These are phyloP conservation scores for Acrocyrtus sp. DNA, from an alignment of 2,888 invertebrate genomes.

Conservation along the genomic window DNA sequence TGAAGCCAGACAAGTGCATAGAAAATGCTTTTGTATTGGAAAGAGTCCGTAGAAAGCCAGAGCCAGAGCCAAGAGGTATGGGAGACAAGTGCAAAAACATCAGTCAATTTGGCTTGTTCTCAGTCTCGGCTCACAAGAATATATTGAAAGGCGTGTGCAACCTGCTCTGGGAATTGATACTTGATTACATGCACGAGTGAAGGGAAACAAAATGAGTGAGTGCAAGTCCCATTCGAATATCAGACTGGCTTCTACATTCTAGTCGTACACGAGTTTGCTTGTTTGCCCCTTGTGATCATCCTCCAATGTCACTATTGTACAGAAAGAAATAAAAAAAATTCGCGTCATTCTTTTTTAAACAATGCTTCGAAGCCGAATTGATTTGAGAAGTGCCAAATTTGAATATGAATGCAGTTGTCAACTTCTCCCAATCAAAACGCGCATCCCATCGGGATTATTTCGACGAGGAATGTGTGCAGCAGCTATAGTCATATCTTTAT, in stretches of 20 bases:
- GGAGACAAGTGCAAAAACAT: too few species aligned
- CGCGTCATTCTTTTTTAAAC: not conserved
- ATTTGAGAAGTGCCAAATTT: too few species aligned
- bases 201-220: not conserved
- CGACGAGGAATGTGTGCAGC: too few species aligned
- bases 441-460: too few species aligned
- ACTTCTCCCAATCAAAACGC: too few species aligned
- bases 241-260: not conserved
- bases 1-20: slow-evolving; percentile 15
- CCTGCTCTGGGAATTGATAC: too few species aligned
- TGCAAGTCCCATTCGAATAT: not conserved
- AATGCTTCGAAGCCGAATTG: too few species aligned
- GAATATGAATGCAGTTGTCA: too few species aligned
- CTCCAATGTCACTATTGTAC: not conserved
- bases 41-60: not conserved
- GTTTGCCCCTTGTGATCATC: not conserved
- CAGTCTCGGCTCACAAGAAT: not conserved
- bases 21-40: not conserved
- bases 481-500: too few species aligned
- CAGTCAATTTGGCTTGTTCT: not conserved
- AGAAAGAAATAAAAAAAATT: not conserved
- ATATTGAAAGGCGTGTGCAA: too few species aligned
- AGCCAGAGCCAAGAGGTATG: too few species aligned
- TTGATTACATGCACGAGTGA: slow-evolving; percentile 20
- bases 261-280: too few species aligned